A percentile compares a stretch with the other conserved stretches of the same genome.
phyloP scores from a whole-genome alignment of 2,113 vertebrate species.

The Seriola dumerili region DNA sequence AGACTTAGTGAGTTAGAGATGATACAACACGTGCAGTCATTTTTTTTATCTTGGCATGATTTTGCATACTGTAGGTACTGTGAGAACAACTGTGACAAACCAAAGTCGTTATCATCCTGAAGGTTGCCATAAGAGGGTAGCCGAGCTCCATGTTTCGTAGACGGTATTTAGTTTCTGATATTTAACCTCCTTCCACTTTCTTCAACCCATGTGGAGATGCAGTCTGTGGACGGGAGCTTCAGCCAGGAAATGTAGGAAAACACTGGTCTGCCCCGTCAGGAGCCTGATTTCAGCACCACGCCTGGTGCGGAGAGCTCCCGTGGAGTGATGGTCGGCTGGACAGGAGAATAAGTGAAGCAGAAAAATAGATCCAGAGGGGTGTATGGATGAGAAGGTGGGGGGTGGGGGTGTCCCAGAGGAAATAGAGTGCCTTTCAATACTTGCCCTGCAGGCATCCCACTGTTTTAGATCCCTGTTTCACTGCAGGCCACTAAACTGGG shows the following conservation, averaged over 20 bases:
- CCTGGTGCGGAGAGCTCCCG: slow-evolving; percentile 60
- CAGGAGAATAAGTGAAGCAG: neutral
- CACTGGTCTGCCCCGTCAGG: neutral
- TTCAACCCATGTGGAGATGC: slow-evolving; percentile 25
- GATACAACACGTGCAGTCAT: too few species aligned
- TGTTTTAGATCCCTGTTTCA: slow-evolving; percentile 35
- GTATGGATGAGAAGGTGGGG: neutral
- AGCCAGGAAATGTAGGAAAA: neutral
- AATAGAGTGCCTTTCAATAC: slow-evolving; percentile 34
- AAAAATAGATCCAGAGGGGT: neutral
- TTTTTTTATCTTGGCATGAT: neutral
- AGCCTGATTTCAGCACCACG: slow-evolving; percentile 60
- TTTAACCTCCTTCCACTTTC: slow-evolving; percentile 23
- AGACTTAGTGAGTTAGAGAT: too few species aligned
- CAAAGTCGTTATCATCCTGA: slow-evolving; percentile 59
- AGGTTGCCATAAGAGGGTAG: slow-evolving; percentile 79
- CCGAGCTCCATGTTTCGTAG: slow-evolving; percentile 67
- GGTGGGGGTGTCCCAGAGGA: slow-evolving; percentile 14
- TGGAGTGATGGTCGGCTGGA: slow-evolving; percentile 1
- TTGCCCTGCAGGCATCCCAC: slow-evolving; percentile 32
- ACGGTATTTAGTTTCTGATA: slow-evolving; percentile 43
- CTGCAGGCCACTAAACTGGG: slow-evolving; percentile 7
- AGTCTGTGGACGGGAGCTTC: neutral
- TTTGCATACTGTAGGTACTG: neutral
- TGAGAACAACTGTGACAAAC: neutral